These are phyloP conservation scores for Myiotriccus ornatus DNA, from an alignment of 2,797 vertebrate species.

Conservation along the genomic window DNA sequence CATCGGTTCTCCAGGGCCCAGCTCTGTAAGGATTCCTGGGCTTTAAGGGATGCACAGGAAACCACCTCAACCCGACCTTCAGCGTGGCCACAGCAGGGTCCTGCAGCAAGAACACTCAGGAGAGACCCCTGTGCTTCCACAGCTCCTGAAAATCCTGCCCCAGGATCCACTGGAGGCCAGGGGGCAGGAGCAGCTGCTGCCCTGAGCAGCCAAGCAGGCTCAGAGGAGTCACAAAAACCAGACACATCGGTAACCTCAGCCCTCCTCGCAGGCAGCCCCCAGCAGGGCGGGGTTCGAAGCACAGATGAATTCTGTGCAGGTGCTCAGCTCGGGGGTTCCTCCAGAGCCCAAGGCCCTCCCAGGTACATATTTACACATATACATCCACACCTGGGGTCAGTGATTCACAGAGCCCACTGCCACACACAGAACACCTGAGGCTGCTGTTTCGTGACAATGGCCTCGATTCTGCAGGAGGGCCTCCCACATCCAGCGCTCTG, in stretches of 20 bases:
- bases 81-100: background rate
- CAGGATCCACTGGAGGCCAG: background rate
- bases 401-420: background rate
- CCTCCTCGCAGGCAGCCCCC: background rate
- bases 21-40: background rate
- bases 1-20: background rate
- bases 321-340: rapidly evolving
- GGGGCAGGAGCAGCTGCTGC: background rate
- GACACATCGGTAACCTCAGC: background rate
- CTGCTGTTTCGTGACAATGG: rapidly evolving
- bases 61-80: background rate
- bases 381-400: background rate
- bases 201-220: background rate
- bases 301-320: background rate
- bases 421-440: background rate
- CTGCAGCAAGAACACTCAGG: background rate
- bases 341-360: background rate
- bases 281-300: background rate
- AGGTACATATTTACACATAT: background rate
- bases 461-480: background rate
- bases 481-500: background rate
- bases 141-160: background rate
- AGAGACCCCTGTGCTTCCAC: background rate
- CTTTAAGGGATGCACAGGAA: background rate
- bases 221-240: background rate